Percentiles rank a stretch among this genome's conserved stretches.
These are phyloP conservation scores for Ceratina calcarata DNA, from an alignment of 1,140 invertebrate genomes.

Conservation along the genomic window DNA sequence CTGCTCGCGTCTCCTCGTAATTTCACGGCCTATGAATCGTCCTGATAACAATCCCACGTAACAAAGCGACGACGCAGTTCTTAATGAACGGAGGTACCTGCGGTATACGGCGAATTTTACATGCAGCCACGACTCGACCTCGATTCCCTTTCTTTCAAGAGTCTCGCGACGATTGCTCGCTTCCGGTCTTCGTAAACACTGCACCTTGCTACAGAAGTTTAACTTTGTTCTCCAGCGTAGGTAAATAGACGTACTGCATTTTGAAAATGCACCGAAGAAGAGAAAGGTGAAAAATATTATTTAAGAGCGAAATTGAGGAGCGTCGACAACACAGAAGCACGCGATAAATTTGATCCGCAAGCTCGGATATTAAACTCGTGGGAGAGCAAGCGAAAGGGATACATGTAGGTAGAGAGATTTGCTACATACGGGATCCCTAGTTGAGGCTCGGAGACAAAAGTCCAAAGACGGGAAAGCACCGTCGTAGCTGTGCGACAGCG, in stretches of 20 bases:
- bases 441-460: conserved; percentile 25
- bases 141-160: neutral
- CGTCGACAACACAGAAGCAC: conserved; percentile 19
- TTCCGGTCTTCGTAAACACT: conserved; percentile 31
- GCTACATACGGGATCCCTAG: conserved; percentile 21
- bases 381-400: neutral
- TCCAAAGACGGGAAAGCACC: conserved; percentile 34
- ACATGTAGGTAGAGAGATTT: neutral
- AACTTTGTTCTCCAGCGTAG: neutral
- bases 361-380: conserved; percentile 46
- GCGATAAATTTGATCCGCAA: conserved; percentile 51
- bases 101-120: conserved; percentile 12
- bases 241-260: neutral
- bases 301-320: neutral
- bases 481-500: neutral
- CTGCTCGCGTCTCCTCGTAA: conserved; percentile 38
- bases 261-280: neutral
- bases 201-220: no score
- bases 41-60: conserved; percentile 32
- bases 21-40: conserved; percentile 54
- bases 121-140: neutral
- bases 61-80: neutral
- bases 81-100: conserved; percentile 33
- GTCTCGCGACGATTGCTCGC: conserved; percentile 50
- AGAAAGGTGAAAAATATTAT: neutral